Conservation (phyloP, 2,113 vertebrate genomes). For the Alethe castanea region DNA sequence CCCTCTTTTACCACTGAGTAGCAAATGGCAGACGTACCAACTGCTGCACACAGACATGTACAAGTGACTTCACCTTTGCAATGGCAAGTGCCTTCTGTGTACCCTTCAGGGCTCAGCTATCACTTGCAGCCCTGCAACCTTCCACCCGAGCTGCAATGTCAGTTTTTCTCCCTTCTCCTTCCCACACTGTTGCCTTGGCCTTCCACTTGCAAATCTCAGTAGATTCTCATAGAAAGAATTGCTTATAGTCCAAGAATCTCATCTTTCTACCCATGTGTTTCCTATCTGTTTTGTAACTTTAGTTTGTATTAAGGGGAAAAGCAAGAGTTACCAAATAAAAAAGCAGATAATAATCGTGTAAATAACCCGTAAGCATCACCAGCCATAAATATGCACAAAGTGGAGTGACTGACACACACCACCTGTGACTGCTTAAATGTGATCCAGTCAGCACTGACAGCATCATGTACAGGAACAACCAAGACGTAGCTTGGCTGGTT, state of each 20-base stretch:
- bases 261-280: neutral
- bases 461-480: neutral
- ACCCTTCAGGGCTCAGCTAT: neutral
- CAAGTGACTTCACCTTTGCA: neutral
- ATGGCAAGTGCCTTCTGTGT: neutral
- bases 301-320: neutral
- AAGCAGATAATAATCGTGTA: neutral
- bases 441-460: neutral
- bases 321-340: neutral
- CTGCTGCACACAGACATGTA: neutral
- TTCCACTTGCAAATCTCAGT: neutral
- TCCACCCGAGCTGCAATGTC: neutral
- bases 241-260: neutral
- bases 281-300: neutral
- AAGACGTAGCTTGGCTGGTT: neutral
- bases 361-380: fast-evolving
- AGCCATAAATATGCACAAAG: neutral
- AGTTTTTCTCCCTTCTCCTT: neutral
- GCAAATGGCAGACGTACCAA: neutral
- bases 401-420: neutral
- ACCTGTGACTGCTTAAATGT: neutral
- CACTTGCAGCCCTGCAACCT: neutral
- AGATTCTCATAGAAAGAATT: neutral
- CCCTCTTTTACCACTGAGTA: neutral
- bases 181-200: neutral